phyloP scores from a whole-genome alignment of 2,797 vertebrate genomes.

The Euphonia xanthogaster region DNA sequence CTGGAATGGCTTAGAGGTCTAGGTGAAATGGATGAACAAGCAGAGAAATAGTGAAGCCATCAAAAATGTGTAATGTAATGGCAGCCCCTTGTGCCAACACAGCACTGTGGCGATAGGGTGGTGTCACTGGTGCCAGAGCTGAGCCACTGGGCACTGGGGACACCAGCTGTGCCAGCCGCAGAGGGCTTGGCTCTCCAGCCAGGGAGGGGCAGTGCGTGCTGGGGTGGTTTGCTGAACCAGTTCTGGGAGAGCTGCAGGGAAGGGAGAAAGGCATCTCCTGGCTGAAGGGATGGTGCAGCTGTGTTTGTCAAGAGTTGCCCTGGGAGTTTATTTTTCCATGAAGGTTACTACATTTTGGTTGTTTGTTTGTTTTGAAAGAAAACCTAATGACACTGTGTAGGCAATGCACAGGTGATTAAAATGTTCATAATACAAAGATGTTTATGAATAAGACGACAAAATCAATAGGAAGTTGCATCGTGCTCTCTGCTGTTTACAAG shows the following conservation, averaged over 20 bases:
- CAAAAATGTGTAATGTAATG: rapidly evolving
- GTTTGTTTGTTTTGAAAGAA: not conserved
- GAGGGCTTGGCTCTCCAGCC: not conserved
- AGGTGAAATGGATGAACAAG: not conserved
- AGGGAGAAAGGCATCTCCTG: not conserved
- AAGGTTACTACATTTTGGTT: not conserved
- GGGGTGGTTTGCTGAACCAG: rapidly evolving
- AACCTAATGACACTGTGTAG: not conserved
- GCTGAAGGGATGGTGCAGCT: not conserved
- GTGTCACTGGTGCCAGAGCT: not conserved
- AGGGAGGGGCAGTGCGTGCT: rapidly evolving
- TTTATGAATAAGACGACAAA: not conserved
- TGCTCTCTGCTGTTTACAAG: not conserved
- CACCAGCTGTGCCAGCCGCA: rapidly evolving
- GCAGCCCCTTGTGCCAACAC: rapidly evolving
- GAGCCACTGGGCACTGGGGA: not conserved
- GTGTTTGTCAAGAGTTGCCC: not conserved
- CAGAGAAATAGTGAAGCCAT: not conserved
- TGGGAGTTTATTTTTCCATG: not conserved
- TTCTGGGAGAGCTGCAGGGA: not conserved
- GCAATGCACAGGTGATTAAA: not conserved
- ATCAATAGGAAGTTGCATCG: not conserved
- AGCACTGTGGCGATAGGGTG: rapidly evolving
- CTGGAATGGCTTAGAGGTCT: not conserved
- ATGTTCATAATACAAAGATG: not conserved